A percentile compares a stretch with the other conserved stretches of the same genome.
phyloP scores from a whole-genome alignment of 2,113 vertebrate genomes.

The Clarias batrachus region DNA sequence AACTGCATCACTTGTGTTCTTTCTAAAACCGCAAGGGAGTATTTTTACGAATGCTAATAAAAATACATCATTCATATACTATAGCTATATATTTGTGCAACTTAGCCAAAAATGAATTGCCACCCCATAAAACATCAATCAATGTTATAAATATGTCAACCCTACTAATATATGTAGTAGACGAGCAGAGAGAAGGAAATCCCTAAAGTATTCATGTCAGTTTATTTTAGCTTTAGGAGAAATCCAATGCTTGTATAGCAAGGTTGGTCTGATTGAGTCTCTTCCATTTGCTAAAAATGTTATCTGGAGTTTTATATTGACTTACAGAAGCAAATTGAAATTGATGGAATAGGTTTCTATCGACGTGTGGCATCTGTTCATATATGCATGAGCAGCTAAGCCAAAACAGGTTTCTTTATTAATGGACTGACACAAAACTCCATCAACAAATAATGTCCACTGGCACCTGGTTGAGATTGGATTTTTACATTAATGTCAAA shows the following conservation, averaged over 20 bases:
- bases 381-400: constrained; percentile 71
- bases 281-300: constrained; percentile 59
- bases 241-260: constrained; percentile 40
- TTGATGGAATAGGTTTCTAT: constrained; percentile 76
- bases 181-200: constrained; percentile 30
- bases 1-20: neutral
- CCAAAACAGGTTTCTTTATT: constrained; percentile 71
- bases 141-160: constrained; percentile 42
- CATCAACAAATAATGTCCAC: constrained; percentile 68
- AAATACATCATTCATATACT: constrained; percentile 1
- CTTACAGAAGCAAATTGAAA: constrained; percentile 67
- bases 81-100: constrained; percentile 16
- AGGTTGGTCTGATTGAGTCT: constrained; percentile 36
- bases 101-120: constrained; percentile 30
- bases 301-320: constrained; percentile 65
- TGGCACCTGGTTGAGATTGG: constrained; percentile 74
- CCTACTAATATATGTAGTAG: constrained; percentile 26
- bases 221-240: constrained; percentile 43
- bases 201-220: constrained; percentile 35
- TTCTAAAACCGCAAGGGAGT: neutral
- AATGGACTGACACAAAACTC: constrained; percentile 72
- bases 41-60: neutral
- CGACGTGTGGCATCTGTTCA: constrained; percentile 73
- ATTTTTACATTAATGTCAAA: constrained; percentile 78
- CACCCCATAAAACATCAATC: constrained; percentile 28